phyloP scores from a whole-genome alignment of 2,797 vertebrate species.

The Micropoecilia bifurca region DNA sequence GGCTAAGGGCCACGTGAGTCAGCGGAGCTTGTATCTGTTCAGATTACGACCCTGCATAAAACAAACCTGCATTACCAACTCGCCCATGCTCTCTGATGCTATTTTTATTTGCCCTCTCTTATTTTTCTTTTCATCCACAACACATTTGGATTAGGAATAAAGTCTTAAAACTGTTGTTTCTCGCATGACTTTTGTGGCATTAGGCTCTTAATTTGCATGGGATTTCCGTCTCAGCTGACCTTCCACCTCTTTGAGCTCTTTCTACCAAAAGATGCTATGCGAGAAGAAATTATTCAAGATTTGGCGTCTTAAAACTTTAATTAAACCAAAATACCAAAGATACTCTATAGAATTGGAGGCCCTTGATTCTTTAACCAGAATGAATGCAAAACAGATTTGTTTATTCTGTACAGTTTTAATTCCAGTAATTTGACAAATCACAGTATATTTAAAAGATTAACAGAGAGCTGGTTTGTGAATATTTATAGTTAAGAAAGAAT shows the following conservation, averaged over 20 bases:
- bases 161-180: slow-evolving; percentile 16
- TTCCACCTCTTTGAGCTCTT: not conserved
- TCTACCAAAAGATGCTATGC: not conserved
- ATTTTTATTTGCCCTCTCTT: slow-evolving; percentile 5
- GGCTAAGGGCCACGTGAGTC: slow-evolving; percentile 66
- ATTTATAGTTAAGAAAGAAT: slow-evolving; percentile 37
- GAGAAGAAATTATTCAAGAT: not conserved
- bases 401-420: slow-evolving; percentile 61
- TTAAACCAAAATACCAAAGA: not conserved
- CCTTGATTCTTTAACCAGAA: not conserved
- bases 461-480: slow-evolving; percentile 52
- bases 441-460: slow-evolving; percentile 64
- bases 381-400: slow-evolving; percentile 59
- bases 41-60: slow-evolving; percentile 40
- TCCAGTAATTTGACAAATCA: slow-evolving; percentile 72
- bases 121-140: not conserved
- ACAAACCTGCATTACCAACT: slow-evolving; percentile 11
- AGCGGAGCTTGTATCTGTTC: slow-evolving; percentile 57
- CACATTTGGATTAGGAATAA: not conserved
- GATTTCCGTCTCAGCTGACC: not conserved
- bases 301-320: not conserved
- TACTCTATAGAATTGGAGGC: not conserved
- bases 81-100: slow-evolving; percentile 1
- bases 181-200: slow-evolving; percentile 23
- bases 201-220: not conserved